Conservation (phyloP, 1,140 invertebrate genomes). For the Heliconius eleuchia region DNA sequence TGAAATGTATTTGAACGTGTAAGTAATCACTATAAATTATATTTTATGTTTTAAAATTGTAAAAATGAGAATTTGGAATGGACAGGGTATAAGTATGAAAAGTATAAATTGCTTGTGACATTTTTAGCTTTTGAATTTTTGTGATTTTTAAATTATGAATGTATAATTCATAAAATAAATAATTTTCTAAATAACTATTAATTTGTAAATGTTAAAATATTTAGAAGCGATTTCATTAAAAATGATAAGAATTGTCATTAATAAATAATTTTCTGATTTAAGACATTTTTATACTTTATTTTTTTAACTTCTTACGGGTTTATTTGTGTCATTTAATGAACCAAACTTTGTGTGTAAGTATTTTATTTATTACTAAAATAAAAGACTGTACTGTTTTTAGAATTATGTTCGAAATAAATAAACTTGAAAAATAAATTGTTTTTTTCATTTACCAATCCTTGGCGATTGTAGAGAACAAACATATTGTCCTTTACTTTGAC, state of each 20-base stretch:
- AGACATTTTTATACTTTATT: not conserved
- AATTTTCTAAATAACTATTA: not conserved
- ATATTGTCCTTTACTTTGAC: no score
- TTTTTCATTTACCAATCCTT: not conserved
- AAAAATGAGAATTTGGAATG: slow-evolving; percentile 53
- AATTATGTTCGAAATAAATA: not conserved
- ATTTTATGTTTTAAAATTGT: slow-evolving; percentile 33
- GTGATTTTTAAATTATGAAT: not conserved
- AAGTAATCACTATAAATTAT: not conserved
- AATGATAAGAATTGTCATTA: not conserved
- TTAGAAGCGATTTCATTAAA: not conserved
- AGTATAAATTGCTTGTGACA: not conserved
- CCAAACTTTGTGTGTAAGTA: slow-evolving; percentile 40
- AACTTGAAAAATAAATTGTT: not conserved
- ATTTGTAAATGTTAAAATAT: not conserved
- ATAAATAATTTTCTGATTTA: not conserved
- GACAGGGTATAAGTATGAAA: slow-evolving; percentile 56
- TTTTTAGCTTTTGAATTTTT: not conserved
- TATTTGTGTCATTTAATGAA: slow-evolving; percentile 48
- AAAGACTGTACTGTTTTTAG: slow-evolving; percentile 53
- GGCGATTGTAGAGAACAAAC: no score
- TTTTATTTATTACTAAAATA: slow-evolving; percentile 32
- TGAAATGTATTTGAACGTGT: not conserved
- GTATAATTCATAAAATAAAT: not conserved
- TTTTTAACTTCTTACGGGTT: slow-evolving; percentile 47